Evolutionary conservation across 2,888 invertebrate species (phyloP), one percentile per base, ranked within the genome.

Genomic region (Pseudococcus longispinus): DNA sequence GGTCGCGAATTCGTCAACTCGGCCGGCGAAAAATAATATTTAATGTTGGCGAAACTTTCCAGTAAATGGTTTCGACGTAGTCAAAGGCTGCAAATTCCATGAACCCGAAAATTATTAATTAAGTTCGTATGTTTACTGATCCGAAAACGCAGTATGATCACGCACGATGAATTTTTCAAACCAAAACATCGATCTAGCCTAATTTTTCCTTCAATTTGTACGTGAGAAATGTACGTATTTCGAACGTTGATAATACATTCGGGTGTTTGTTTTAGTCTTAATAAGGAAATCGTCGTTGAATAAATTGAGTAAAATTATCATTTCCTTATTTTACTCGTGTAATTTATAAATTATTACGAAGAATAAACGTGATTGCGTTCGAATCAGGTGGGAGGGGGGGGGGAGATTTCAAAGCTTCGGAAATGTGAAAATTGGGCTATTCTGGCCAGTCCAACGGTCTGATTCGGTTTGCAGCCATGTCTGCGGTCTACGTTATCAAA

Each of bases 231-330:
- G 13, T 26, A 9, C 74, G 18, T 32, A n/a, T 51, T 51, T 6
- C 8, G 15, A 51, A 51, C 18, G 74, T 15, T 74, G 37, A 32
- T 74, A 26, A 13, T 74, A 37, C 9, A 26, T 29, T 74, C n/a
- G 74, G 70, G 74, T 37, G 37, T 74, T 74, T 74, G n/a, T 74
- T 74, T 74, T 74, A 74, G 11, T 65, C 65, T 74, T 74, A 74
- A 74, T 74, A 74, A 74, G 74, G 74, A 74, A 74, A 74, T 74
- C 65, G 37, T 74, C 32, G 32, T 74, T 29, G 74, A 37, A 74
- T 74, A 37, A 74, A 74, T 74, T 74, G 74, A 74, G 74, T 74
- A 32, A 74, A 65, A 74, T 74, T 74, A 74, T 74, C 37, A 74
- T 74, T 74, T 74, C 74, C 74, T 74, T 32, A 74, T 74, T 74